Evolutionary conservation across 64 coral and sea anemone species (phyloP), one percentile per base, ranked within the genome.

Genomic region (Astreopora myriophthalma): DNA sequence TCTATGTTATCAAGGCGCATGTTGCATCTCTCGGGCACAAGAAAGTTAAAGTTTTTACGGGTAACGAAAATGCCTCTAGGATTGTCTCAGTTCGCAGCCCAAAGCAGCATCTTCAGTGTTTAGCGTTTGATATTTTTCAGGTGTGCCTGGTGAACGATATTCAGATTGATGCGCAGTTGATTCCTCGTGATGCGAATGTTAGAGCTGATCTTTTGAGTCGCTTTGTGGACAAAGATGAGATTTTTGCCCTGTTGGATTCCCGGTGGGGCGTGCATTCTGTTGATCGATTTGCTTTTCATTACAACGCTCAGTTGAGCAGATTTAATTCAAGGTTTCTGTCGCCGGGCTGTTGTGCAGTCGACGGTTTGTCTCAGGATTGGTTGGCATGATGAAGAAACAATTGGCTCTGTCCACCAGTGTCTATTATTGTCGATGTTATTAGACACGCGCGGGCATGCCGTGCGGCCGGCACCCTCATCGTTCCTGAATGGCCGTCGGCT

Each of bases 401-500:
- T 69, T 68, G 88, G 75, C 88, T 90, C 25, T 67, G 34, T 36
- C 88, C 88, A 6, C 80, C 80, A 30, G 55, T 85, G 29, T 85
- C 67, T 48, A 64, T 86, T 25, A 49, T 76, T 81, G 74, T 76
- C 32, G 79, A 84, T 44, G 69, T 76, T 33, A 92, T 86, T 85
- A 92, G 36, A 74, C 80, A 86, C 72, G 80, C 71, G 51, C 80
- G 74, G 19, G 80, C 22, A n/a, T 92, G 69, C 62, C 19, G 28
- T 34, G 71, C 30, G 49, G 80, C 26, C 29, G 65, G 66, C 9
- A 92, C 79, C 37, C 52, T 86, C n/a, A 85, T 92, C 82, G 73
- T 92, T 40, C 89, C 79, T 24, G 77, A 92, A 84, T 86, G 79
- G 90, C 80, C 49, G 49, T 92, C 80, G 17, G 80, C 90, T 20